Conservation (phyloP, 1,140 invertebrate species). For the Panagrolaimus sp. region DNA sequence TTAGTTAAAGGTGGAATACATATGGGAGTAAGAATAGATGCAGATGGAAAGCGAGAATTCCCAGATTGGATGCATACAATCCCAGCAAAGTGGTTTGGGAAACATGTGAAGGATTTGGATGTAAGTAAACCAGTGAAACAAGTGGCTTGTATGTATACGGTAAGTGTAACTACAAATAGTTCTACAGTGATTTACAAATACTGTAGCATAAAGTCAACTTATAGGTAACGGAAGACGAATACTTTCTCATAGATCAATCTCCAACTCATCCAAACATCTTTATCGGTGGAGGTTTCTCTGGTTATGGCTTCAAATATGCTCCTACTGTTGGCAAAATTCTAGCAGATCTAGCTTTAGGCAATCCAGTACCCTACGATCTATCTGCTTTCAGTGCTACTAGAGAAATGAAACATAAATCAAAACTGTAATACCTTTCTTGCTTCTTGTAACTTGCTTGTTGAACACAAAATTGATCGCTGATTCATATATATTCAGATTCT, state of each 20-base stretch:
- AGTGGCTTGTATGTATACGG: constrained; percentile 40
- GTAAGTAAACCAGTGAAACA: constrained; percentile 18
- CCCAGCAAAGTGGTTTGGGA: not conserved
- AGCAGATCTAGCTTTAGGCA: constrained; percentile 21
- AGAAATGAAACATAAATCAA: not conserved
- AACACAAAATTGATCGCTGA: too few relatives aligned
- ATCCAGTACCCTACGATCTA: not conserved
- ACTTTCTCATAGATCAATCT: constrained; percentile 46
- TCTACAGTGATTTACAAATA: too few relatives aligned
- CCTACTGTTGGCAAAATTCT: constrained; percentile 38
- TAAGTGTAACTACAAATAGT: constrained; percentile 13
- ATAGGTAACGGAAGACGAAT: constrained; percentile 37
- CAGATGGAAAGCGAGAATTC: not conserved
- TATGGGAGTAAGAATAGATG: constrained; percentile 22
- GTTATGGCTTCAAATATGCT: constrained; percentile 48
- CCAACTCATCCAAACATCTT: constrained; percentile 39
- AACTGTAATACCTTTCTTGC: too few relatives aligned
- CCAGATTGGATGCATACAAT: too few relatives aligned
- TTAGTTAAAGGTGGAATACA: constrained; percentile 39
- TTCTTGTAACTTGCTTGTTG: too few relatives aligned
- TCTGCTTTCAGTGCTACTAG: not conserved
- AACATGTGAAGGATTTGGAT: constrained; percentile 40
- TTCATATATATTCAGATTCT: too few relatives aligned
- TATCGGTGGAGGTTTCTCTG: constrained; percentile 43
- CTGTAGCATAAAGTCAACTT: constrained; percentile 15